Conservation (phyloP, 2,113 vertebrate genomes). For the Jaculus jaculus region DNA sequence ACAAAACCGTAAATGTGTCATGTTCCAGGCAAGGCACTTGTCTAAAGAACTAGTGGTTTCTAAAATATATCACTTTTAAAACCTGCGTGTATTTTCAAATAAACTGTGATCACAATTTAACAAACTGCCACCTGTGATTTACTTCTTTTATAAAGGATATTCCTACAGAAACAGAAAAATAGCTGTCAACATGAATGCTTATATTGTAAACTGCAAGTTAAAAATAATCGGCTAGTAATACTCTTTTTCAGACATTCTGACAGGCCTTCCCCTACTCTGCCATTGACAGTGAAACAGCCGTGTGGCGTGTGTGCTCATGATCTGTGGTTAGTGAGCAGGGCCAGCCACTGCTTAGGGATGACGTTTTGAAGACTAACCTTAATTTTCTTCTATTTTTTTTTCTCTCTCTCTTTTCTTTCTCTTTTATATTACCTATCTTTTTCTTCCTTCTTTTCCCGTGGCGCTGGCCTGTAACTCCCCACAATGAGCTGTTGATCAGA, state of each 20-base stretch:
- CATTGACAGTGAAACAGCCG: background rate
- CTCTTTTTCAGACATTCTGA: background rate
- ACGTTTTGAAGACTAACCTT: too few species aligned
- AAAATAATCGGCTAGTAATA: background rate
- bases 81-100: background rate
- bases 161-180: background rate
- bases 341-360: too few species aligned
- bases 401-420: too few species aligned
- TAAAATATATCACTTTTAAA: background rate
- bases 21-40: background rate
- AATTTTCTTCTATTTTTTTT: too few species aligned
- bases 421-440: too few species aligned
- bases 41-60: background rate
- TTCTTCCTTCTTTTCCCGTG: too few species aligned
- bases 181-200: background rate
- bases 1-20: background rate
- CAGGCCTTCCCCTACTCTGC: background rate
- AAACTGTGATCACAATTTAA: constrained; percentile 23
- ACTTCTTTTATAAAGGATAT: constrained; percentile 5
- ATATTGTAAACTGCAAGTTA: background rate
- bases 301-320: background rate
- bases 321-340: too few species aligned
- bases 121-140: background rate
- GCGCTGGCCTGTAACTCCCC: too few species aligned
- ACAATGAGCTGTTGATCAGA: too few species aligned